These are phyloP conservation scores for Okapia johnstoni DNA, from an alignment of 2,113 vertebrate species.

Conservation along the genomic window DNA sequence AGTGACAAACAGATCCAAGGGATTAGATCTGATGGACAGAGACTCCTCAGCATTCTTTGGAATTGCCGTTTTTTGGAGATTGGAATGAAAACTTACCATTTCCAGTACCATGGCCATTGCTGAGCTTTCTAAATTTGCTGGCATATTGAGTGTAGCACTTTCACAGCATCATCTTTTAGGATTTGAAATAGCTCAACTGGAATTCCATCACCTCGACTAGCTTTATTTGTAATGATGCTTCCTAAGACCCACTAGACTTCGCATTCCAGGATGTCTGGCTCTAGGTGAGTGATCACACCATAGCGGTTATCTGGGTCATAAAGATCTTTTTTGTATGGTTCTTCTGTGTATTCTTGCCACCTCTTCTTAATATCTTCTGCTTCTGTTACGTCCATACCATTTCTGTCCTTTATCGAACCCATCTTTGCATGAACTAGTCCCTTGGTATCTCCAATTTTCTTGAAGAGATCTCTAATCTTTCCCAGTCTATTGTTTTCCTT, in stretches of 20 bases:
- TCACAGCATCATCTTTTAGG: neutral
- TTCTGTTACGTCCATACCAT: neutral
- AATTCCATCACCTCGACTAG: neutral
- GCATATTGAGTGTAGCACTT: neutral
- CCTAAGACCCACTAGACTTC: neutral
- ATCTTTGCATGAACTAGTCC: neutral
- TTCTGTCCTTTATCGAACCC: neutral
- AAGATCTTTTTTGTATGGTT: neutral
- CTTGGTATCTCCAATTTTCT: neutral
- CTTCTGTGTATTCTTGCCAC: neutral
- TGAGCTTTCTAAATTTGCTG: neutral
- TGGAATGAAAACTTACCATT: neutral
- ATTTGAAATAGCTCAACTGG: neutral
- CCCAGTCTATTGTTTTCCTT: neutral
- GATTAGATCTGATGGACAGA: neutral
- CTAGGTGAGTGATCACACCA: neutral
- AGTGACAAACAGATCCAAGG: neutral
- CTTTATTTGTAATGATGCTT: neutral
- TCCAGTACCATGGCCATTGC: neutral
- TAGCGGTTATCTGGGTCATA: neutral
- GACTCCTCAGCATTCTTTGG: neutral
- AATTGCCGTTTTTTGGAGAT: neutral
- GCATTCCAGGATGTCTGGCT: neutral
- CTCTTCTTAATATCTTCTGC: neutral
- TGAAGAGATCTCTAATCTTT: neutral